Conservation (phyloP, 2,797 vertebrate genomes). For the Gymnoscopelus braueri region DNA sequence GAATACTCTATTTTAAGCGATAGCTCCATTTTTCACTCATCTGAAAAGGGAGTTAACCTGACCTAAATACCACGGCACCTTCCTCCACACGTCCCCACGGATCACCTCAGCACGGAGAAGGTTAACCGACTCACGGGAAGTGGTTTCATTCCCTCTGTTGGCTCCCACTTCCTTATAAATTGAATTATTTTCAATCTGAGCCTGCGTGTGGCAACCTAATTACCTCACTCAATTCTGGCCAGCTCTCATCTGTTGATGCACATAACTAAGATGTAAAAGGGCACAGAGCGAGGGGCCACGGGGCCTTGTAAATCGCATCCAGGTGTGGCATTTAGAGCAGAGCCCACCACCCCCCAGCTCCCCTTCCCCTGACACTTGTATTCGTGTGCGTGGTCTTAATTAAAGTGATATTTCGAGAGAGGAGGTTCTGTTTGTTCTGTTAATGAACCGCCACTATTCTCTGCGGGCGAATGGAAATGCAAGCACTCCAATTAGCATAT, state of each 20-base stretch:
- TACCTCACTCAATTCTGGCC: conserved; percentile 73
- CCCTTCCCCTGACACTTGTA: conserved; percentile 43
- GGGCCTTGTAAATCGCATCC: conserved; percentile 63
- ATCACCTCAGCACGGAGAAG: conserved; percentile 67
- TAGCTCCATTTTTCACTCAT: conserved; percentile 28
- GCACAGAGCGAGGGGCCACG: conserved; percentile 61
- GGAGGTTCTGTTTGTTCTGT: conserved; percentile 82
- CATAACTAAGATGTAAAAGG: conserved; percentile 75
- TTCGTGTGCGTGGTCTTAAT: conserved; percentile 77
- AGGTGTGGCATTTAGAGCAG: conserved; percentile 80
- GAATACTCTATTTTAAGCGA: conserved; percentile 14
- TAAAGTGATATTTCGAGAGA: conserved; percentile 82
- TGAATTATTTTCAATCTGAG: conserved; percentile 77
- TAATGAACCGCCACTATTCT: conserved; percentile 79
- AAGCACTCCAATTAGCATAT: conserved; percentile 81
- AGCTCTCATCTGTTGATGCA: conserved; percentile 74
- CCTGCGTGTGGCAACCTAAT: conserved; percentile 75
- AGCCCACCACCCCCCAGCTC: conserved; percentile 32
- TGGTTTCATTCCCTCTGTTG: conserved; percentile 63
- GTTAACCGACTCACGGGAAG: conserved; percentile 64
- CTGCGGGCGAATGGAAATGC: conserved; percentile 79
- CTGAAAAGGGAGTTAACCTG: conserved; percentile 54
- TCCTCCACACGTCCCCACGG: conserved; percentile 54
- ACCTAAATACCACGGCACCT: conserved; percentile 63
- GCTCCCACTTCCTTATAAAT: conserved; percentile 76